Base-by-base conservation (phyloP, 2,113 vertebrate genomes). In the Pteronura brasiliensis region DNA sequence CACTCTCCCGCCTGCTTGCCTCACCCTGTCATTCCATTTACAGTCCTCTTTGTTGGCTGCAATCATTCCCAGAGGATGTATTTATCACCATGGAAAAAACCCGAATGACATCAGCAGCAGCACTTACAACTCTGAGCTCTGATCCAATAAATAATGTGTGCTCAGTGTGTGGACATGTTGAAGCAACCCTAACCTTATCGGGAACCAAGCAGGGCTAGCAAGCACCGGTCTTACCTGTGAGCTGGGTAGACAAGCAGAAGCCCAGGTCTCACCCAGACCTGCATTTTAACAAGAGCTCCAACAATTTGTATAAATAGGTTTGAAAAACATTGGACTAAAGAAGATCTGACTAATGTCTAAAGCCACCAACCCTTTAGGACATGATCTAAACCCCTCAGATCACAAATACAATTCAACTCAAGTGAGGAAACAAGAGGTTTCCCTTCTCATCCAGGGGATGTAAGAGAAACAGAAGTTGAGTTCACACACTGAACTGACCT, bases 71-170 rank as follows among this genome's bases (percentile, higher is more conserved):
- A 92, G 88, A 96, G 96, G 97, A 93, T 49, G 21, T 92, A 93
- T 97, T 98, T 97, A 98, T 97, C 93, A 97, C 92, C 93, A 83
- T 61, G 88, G 90, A 71, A 85, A 96, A 94, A 93, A 83, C 88
- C 63, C 21, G 0, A 88, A 96, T 98, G 97, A 98, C 97, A 98
- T 98, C 97, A 98, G 88, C 93, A 76, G 93, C 82, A 94, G 90
- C 90, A 77, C 85, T 98, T 97, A 93, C 67, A 91, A 59, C 88
- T 95, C 71, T 96, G 90, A 9, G 59, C 92, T 79, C 67, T 94
- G 94, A 90, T 95, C 96, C 90, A 97, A 98, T 98, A 97, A 98
- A 98, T 98, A 95, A 94, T 44, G 84, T 97, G 92, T 81, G 83
- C 83, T 96, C 93, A 55, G 39, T 61, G 12, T 72, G 55, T 36